phyloP scores from a whole-genome alignment of 1,140 invertebrate genomes.

The Coptotermes formosanus region DNA sequence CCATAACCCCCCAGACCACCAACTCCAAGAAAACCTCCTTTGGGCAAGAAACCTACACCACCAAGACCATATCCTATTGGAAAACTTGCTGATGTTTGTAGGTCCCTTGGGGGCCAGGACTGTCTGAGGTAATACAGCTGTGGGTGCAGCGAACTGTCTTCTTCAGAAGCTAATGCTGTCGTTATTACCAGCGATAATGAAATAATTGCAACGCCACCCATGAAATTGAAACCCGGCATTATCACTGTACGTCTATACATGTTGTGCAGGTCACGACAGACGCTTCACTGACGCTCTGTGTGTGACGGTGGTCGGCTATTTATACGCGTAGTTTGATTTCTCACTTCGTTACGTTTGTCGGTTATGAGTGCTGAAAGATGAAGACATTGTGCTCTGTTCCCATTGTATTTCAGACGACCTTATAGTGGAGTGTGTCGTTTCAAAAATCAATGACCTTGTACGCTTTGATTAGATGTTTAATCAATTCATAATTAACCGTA shows the following conservation, averaged over 20 bases:
- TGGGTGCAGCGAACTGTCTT: not conserved
- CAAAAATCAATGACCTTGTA: not conserved
- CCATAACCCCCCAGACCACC: conserved; percentile 39
- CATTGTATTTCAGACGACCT: not conserved
- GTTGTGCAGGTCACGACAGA: not conserved
- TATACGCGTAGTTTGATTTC: not conserved
- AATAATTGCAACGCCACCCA: not conserved
- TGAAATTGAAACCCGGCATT: not conserved
- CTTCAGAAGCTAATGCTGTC: not conserved
- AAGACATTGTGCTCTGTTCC: not conserved
- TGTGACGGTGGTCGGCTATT: not conserved
- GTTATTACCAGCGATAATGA: not conserved
- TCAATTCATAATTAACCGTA: not conserved
- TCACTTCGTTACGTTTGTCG: not conserved
- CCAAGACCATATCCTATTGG: not conserved
- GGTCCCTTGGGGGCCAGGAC: not conserved
- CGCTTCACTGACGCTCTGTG: not conserved
- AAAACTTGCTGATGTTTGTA: not conserved
- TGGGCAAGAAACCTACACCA: not conserved
- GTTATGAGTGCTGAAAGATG: not conserved
- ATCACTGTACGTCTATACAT: not conserved
- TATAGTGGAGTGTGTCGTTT: not conserved
- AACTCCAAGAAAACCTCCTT: not conserved
- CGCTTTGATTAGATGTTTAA: not conserved
- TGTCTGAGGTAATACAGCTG: not conserved